Conservation (phyloP, 2,888 invertebrate genomes). For the Agriopis aurantiaria region DNA sequence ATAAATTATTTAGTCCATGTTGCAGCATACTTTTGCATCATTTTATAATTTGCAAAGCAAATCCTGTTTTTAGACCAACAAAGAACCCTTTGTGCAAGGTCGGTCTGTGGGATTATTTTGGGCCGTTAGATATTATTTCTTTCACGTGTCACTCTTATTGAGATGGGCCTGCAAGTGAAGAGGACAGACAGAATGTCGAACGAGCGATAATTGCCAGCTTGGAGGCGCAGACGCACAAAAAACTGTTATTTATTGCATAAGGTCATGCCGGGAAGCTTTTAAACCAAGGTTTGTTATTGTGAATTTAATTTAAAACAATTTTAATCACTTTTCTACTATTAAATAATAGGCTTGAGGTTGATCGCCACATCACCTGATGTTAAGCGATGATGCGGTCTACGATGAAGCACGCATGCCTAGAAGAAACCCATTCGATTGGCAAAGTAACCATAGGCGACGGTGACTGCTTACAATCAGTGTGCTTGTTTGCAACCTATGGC, state of each 20-base stretch:
- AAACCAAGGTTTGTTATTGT: not conserved
- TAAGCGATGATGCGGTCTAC: no score
- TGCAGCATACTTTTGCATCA: not conserved
- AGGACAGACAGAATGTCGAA: not conserved
- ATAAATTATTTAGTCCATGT: not conserved
- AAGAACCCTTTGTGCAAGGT: not conserved
- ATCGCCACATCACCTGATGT: no score
- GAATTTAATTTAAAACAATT: no score
- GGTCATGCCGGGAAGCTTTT: conserved; percentile 1
- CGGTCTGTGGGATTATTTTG: not conserved
- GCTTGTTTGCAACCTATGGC: no score
- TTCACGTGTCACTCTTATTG: not conserved
- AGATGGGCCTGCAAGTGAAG: not conserved
- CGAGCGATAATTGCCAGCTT: not conserved
- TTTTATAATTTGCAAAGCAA: not conserved
- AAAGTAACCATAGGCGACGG: no score
- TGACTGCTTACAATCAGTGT: no score
- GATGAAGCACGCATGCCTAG: no score
- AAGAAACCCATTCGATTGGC: no score
- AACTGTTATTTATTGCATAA: not conserved
- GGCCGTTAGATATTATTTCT: not conserved
- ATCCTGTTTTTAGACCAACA: not conserved
- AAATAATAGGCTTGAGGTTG: no score
- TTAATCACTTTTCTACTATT: no score
- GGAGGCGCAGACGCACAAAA: not conserved